Evolutionary conservation across 2,797 vertebrate species (phyloP), one percentile per base, ranked within the genome.

Genomic region (Staurois parvus): DNA sequence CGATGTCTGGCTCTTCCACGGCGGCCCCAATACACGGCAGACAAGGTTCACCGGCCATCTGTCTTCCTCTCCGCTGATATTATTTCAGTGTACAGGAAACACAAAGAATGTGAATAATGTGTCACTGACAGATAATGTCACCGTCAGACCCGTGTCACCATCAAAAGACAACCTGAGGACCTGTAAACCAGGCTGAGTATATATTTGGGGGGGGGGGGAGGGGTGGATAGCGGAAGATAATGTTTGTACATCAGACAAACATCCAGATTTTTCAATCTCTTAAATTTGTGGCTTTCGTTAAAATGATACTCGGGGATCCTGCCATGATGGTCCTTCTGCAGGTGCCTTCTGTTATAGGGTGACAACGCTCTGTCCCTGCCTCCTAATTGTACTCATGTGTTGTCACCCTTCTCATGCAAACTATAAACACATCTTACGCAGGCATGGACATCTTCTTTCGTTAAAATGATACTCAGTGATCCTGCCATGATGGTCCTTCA

Each of bases 61-160:
- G 62, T 40, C 66, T 68, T 79, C 64, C 77, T 80, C 77, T 52
- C 28, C 6, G 59, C 56, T 73, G 37, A 68, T 72, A 59, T 80
- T 34, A 73, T 79, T 45, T 40, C 77, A 34, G 40, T 32, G 68
- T 81, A 13, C 28, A 68, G 21, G 17, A 56, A 32, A 72, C 66
- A 80, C 34, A 72, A 72, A 3, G 24, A 81, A 79, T 24, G 73
- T 82, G 59, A 40, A 1, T 84, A 83, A 80, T 19, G 79, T 87
- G 88, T 78, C 70, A 81, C 40, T 69, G 84, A 64, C 32, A 88
- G 88, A 83, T 81, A 83, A 70, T 29, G 83, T 82, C 10, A 0
- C 26, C 72, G 69, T 40, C 26, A 52, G 68, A 62, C 73, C 74
- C 45, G 42, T 56, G 48, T 28, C 40, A 30, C 79, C 76, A 68